Percentiles rank a stretch among this genome's conserved stretches.
phyloP scores from a whole-genome alignment of 2,113 vertebrate genomes.

The Leptosomus discolor region DNA sequence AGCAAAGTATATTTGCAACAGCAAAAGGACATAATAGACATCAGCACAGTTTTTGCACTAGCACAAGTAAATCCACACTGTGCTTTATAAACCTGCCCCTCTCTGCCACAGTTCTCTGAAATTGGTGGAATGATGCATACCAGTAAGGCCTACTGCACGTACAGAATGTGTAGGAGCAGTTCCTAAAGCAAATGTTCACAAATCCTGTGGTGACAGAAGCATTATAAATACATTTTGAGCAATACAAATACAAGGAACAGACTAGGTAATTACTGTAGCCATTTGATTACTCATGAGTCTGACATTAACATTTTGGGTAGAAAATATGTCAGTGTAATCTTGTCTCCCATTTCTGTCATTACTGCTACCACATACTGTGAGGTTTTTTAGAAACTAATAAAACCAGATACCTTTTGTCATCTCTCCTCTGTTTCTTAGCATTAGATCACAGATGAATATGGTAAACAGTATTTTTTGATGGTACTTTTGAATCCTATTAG shows the following conservation, averaged over 20 bases:
- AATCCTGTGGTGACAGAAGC: not conserved
- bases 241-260: not conserved
- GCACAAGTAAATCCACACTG: not conserved
- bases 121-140: not conserved
- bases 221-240: not conserved
- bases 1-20: not conserved
- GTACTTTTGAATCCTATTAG: not conserved
- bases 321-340: not conserved
- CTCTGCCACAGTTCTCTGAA: not conserved
- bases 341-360: not conserved
- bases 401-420: not conserved
- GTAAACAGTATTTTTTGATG: not conserved
- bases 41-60: not conserved
- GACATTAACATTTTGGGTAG: not conserved
- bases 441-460: not conserved
- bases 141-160: not conserved
- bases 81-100: not conserved
- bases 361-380: not conserved
- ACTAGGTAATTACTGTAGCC: not conserved
- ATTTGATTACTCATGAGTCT: conserved; percentile 1
- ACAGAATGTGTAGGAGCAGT: conserved; percentile 25
- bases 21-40: not conserved
- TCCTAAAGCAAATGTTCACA: conserved; percentile 22
- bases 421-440: not conserved
- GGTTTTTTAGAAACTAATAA: not conserved